phyloP scores from a whole-genome alignment of 2,888 invertebrate species.

The Temnothorax rugatulus region DNA sequence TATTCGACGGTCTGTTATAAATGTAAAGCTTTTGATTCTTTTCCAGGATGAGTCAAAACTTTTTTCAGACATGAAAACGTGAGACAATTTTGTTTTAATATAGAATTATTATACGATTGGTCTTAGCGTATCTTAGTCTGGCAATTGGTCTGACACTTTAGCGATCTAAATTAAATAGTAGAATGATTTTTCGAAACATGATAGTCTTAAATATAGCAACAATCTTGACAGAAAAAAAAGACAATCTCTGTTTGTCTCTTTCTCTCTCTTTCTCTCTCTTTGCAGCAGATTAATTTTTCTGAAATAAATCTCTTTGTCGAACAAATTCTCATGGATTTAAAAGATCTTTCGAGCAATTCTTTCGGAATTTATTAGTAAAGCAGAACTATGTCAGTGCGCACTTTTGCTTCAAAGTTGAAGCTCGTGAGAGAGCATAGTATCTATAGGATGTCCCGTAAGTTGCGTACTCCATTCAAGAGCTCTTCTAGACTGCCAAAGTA shows the following conservation, averaged over 20 bases:
- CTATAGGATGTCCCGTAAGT: background rate
- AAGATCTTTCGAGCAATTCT: too few relatives aligned
- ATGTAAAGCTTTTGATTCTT: background rate
- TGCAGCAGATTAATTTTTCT: background rate
- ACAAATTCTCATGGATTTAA: background rate
- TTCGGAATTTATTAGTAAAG: background rate
- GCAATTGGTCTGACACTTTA: background rate
- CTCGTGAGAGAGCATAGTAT: background rate
- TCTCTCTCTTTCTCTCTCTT: background rate
- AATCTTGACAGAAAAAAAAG: background rate
- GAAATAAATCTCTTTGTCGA: background rate
- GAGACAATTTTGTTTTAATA: background rate
- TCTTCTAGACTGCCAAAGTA: background rate
- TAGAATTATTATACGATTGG: background rate
- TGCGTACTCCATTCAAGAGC: background rate
- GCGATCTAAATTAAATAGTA: background rate
- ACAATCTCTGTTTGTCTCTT: too few relatives aligned
- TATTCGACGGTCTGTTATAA: background rate
- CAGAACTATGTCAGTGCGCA: background rate
- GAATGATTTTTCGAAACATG: background rate
- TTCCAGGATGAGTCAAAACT: background rate
- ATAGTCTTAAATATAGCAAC: background rate
- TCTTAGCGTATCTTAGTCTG: background rate
- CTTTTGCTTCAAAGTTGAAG: background rate
- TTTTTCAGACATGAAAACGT: background rate